phyloP scores from a whole-genome alignment of 2,113 vertebrate species.

The Bubo scandiacus region DNA sequence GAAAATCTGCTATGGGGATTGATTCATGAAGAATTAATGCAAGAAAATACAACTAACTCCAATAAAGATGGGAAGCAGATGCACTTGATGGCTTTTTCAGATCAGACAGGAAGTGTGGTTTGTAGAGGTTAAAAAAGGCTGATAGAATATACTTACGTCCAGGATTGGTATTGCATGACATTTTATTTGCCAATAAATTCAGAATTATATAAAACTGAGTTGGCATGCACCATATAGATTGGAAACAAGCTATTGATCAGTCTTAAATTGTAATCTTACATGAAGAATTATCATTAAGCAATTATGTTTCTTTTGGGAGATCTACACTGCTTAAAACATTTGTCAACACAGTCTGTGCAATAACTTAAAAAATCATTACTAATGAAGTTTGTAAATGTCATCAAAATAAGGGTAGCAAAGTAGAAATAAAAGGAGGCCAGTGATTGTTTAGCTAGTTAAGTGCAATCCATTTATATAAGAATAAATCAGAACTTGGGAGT shows the following conservation, averaged over 20 bases:
- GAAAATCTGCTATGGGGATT: neutral
- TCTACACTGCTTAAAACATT: neutral
- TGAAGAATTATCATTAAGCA: conserved; percentile 23
- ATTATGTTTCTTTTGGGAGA: conserved; percentile 1
- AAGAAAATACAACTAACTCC: neutral
- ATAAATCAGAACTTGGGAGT: neutral
- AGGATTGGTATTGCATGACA: neutral
- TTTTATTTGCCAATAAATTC: conserved; percentile 11
- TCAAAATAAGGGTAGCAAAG: neutral
- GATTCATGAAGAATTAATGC: neutral
- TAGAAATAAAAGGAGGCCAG: neutral
- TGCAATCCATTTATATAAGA: neutral
- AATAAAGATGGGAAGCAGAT: neutral
- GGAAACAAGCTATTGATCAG: conserved; percentile 15
- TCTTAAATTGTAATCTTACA: neutral
- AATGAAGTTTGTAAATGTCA: neutral
- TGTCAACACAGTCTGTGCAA: neutral
- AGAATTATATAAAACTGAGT: neutral
- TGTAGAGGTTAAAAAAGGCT: neutral
- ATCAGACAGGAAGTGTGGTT: neutral
- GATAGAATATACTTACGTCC: neutral
- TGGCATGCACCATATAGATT: neutral
- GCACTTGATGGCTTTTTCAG: neutral
- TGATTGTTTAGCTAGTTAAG: neutral
- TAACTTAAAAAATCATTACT: conserved; percentile 17